Conservation (phyloP, 2,888 invertebrate genomes). For the Automeris io region DNA sequence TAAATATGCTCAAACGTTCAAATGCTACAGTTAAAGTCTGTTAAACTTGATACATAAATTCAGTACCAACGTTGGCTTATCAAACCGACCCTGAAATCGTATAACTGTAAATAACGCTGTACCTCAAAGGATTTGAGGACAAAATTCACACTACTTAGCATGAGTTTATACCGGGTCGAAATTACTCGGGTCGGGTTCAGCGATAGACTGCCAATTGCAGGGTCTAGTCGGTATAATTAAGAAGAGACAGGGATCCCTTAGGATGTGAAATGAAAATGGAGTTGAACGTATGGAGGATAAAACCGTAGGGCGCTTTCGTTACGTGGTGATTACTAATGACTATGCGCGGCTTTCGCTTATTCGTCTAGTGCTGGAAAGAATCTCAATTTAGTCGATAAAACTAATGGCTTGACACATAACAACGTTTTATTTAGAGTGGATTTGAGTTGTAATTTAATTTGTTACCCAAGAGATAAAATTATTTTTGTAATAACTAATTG, state of each 20-base stretch:
- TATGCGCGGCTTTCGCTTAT: constrained; percentile 3
- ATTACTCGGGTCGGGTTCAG: constrained; percentile 15
- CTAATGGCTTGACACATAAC: too few relatives aligned
- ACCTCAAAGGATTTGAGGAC: constrained; percentile 1
- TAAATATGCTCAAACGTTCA: too few relatives aligned
- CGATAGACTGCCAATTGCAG: constrained; percentile 30
- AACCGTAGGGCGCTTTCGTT: constrained; percentile 28
- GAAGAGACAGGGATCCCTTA: constrained; percentile 27
- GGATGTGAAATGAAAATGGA: constrained; percentile 47
- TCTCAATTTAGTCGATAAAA: not conserved
- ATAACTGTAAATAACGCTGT: constrained; percentile 6
- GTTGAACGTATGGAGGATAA: constrained; percentile 38
- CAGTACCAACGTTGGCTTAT: not conserved
- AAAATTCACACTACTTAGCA: constrained; percentile 20
- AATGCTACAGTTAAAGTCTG: too few relatives aligned
- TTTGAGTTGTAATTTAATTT: too few relatives aligned
- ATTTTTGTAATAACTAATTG: too few relatives aligned
- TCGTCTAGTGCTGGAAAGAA: not conserved
- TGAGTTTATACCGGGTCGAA: constrained; percentile 16
- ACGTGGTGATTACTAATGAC: constrained; percentile 43
- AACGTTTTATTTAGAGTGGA: too few relatives aligned
- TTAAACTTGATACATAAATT: not conserved
- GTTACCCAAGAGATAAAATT: too few relatives aligned
- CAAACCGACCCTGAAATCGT: constrained; percentile 3
- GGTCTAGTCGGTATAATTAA: constrained; percentile 35